Percentiles rank a stretch among this genome's conserved stretches.
Conservation (phyloP, 2,113 vertebrate species). For the Pachycephala philippinensis region DNA sequence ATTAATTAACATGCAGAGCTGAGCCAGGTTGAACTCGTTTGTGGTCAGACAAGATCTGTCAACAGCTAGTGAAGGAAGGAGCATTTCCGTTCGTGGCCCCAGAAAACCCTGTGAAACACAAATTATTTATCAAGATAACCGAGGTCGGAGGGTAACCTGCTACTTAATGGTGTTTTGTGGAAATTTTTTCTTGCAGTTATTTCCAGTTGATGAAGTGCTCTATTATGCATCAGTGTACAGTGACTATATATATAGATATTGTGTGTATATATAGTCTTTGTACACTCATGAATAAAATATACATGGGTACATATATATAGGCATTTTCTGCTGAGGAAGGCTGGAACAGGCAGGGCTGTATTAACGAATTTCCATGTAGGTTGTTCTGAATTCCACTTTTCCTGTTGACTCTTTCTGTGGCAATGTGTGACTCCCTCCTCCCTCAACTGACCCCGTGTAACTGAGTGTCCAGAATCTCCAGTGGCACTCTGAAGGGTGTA, state of each 20-base stretch:
- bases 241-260: neutral
- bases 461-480: fast-evolving
- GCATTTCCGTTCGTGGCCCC: neutral
- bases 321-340: neutral
- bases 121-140: neutral
- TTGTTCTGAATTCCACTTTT: neutral
- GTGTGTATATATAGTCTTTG: neutral
- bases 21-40: neutral
- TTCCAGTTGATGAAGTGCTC: neutral
- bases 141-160: neutral
- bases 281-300: neutral
- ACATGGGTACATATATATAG: fast-evolving
- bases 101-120: neutral
- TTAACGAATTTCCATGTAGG: neutral
- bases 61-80: neutral
- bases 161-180: neutral
- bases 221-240: neutral
- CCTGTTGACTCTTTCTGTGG: neutral
- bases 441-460: neutral
- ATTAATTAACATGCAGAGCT: neutral
- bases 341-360: neutral
- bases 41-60: neutral
- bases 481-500: too few species aligned
- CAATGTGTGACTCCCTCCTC: neutral
- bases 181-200: neutral